Evolutionary conservation across 2,888 invertebrate genomes (phyloP).

Genomic region (Auanema sp.): DNA sequence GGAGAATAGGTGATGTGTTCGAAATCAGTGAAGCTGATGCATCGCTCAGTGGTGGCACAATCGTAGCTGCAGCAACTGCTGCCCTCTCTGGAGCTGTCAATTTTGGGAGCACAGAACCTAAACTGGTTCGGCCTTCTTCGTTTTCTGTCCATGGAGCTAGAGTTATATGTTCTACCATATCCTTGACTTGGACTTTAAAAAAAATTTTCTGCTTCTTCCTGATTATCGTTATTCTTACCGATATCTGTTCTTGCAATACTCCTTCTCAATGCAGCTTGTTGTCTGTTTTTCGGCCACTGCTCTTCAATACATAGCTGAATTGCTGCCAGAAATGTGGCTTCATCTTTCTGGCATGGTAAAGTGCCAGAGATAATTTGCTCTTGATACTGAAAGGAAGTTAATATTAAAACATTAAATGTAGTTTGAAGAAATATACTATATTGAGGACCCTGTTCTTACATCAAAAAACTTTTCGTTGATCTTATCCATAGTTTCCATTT

Average conservation of each 20-base stretch:
- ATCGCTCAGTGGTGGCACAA: no score
- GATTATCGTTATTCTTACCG: no score
- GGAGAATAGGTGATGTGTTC: no score
- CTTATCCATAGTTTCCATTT: conserved; percentile 66
- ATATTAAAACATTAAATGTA: background rate
- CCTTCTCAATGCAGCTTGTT: no score
- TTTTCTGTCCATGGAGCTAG: conserved; percentile 64
- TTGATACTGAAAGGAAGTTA: conserved; percentile 68
- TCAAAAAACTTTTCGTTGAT: conserved; percentile 69
- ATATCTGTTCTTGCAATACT: no score
- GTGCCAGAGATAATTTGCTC: conserved; percentile 71
- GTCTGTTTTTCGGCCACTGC: conserved; percentile 66
- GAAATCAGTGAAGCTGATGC: no score
- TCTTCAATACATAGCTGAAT: conserved; percentile 73
- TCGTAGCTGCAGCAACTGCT: no score
- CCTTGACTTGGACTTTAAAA: conserved; percentile 54
- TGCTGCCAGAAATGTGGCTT: conserved; percentile 72
- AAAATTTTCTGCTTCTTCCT: no score
- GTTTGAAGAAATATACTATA: background rate
- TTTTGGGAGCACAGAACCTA: no score
- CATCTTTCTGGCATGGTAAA: conserved; percentile 71
- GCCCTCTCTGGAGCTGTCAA: no score
- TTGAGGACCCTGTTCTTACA: conserved; percentile 61
- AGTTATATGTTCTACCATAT: conserved; percentile 63
- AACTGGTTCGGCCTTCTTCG: no score